Base-by-base conservation (phyloP, 2,113 vertebrate genomes). In the Phocoena phocoena region DNA sequence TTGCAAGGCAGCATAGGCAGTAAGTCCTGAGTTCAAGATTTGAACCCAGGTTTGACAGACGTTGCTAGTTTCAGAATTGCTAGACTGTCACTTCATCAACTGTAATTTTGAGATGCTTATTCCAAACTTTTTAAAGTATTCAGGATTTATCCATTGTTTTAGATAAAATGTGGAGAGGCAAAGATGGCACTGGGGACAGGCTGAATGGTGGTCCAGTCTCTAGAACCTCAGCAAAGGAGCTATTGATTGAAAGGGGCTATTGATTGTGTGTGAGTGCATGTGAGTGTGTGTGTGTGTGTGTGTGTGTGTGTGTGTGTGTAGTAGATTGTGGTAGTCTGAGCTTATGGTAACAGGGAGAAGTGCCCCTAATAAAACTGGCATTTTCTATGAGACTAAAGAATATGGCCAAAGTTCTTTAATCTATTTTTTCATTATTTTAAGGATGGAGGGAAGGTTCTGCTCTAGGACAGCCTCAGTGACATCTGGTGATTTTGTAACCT, bases 401-500 rank as follows among this genome's bases (percentile, higher is more conserved):
- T 38, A 9, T 76, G 33, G 33, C 8, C 14, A 25, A 60, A 67
- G 31, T 28, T 70, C 47, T 38, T 83, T 73, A 25, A 62, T 36
- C 41, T 76, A 18, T 74, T 85, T 95, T 33, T 92, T 77, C 47
- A 50, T 83, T n/a, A 77, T 44, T 76, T 88, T 81, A 67, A 84
- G 44, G 38, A 44, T 44, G 33, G 23, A 70, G 21, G 15, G 20
- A 73, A 62, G 23, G 2, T 63, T 88, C 28, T 89, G 14, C 5
- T 55, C 4, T 41, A 50, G 53, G 36, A 68, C n/a, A 63, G 21
- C 25, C 10, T 65, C 21, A 50, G 31, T n/a, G 41, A 68, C 2
- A 44, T 41, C 3, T 26, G 53, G 33, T 36, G 38, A 71, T 81
- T 93, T 77, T 77, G 7, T 87, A 63, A 92, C 14, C 36, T 44